Evolutionary conservation across 1,140 invertebrate species (phyloP).

Genomic region (Radopholus similis): DNA sequence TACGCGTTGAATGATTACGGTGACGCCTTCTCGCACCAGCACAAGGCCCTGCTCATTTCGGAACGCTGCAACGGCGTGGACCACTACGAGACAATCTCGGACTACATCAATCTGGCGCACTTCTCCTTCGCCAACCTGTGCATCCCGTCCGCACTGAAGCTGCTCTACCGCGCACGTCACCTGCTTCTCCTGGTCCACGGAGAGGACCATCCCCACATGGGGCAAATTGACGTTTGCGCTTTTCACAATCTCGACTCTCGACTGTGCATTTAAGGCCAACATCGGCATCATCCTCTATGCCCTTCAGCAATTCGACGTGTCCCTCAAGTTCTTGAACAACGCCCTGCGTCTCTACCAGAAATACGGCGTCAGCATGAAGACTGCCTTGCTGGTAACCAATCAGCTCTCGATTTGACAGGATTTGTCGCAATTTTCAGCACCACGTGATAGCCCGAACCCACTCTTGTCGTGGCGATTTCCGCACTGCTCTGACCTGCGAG

Average conservation of each 20-base stretch:
- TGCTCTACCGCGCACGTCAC: slow-evolving; percentile 33
- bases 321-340: slow-evolving; percentile 32
- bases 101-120: slow-evolving; percentile 34
- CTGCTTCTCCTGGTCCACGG: slow-evolving; percentile 13
- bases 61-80: slow-evolving; percentile 33
- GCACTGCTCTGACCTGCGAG: slow-evolving; percentile 24
- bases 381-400: not conserved
- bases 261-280: slow-evolving; percentile 24
- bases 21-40: slow-evolving; percentile 29
- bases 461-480: slow-evolving; percentile 36
- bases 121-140: slow-evolving; percentile 31
- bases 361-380: slow-evolving; percentile 19
- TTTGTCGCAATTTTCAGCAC: not conserved
- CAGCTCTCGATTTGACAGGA: not conserved
- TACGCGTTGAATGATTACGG: slow-evolving; percentile 17
- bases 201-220: slow-evolving; percentile 33
- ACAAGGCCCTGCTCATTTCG: slow-evolving; percentile 28
- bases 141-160: slow-evolving; percentile 24
- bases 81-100: slow-evolving; percentile 31
- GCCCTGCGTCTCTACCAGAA: slow-evolving; percentile 23
- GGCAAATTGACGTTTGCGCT: slow-evolving; percentile 26
- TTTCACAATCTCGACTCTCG: not conserved
- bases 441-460: slow-evolving; percentile 26
- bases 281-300: slow-evolving; percentile 33
- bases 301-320: slow-evolving; percentile 22